A percentile compares a stretch with the other conserved stretches of the same genome.
Evolutionary conservation across 2,797 vertebrate species (phyloP).

Genomic region (Sternarchorhynchus goeldii): DNA sequence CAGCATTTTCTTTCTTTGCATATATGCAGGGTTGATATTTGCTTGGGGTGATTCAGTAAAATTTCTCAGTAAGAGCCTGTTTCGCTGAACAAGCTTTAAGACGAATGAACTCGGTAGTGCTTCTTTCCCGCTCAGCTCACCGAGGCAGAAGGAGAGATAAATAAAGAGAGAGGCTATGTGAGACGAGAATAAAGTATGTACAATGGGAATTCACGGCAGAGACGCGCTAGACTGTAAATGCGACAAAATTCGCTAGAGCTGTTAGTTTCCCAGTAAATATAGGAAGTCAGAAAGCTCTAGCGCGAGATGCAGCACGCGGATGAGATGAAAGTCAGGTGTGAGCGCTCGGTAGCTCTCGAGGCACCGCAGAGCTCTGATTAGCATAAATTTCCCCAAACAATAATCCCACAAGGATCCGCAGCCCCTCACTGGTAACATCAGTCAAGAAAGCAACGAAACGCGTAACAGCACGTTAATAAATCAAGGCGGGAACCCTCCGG

Average conservation of each 20-base stretch:
- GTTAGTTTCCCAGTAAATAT: background rate
- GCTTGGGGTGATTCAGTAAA: constrained; percentile 72
- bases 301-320: background rate
- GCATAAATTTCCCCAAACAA: constrained; percentile 39
- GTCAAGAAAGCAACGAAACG: constrained; percentile 35
- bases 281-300: constrained; percentile 39
- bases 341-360: constrained; percentile 4
- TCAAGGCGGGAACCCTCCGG: background rate
- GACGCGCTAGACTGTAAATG: background rate
- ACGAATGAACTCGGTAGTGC: constrained; percentile 35
- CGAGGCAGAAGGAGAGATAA: background rate
- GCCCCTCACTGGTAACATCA: constrained; percentile 41
- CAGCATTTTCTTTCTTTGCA: constrained; percentile 19
- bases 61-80: constrained; percentile 43
- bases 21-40: constrained; percentile 41
- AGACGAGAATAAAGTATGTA: background rate
- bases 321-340: constrained; percentile 28
- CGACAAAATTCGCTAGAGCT: too few species aligned
- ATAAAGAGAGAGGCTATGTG: background rate
- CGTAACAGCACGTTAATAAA: constrained; percentile 43
- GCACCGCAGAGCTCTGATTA: constrained; percentile 38
- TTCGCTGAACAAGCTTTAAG: constrained; percentile 53
- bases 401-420: constrained; percentile 41
- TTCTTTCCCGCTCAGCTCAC: constrained; percentile 55
- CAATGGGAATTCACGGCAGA: background rate